phyloP scores from a whole-genome alignment of 2,113 vertebrate species.

The Oceanodroma tethys region DNA sequence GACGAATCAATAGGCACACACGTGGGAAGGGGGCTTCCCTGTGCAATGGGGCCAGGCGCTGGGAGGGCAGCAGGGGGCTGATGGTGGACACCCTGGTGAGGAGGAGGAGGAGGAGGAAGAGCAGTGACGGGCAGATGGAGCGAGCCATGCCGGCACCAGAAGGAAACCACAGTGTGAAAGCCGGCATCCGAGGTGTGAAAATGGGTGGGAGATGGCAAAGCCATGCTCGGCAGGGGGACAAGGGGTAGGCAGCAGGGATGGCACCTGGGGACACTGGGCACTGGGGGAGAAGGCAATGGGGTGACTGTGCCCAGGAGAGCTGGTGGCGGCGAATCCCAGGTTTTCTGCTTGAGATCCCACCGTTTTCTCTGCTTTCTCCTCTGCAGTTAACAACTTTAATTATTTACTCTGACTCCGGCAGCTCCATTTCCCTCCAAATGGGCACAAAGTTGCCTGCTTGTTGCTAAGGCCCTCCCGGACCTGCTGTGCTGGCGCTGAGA shows the following conservation, averaged over 20 bases:
- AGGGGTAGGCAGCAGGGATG: background rate
- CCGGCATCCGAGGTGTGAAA: fast-evolving
- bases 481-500: background rate
- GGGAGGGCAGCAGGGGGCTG: background rate
- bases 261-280: background rate
- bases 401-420: constrained; percentile 42
- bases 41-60: background rate
- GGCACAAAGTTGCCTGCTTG: background rate
- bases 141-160: background rate
- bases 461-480: background rate
- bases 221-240: fast-evolving
- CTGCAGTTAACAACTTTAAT: constrained; percentile 30
- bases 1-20: background rate
- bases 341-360: constrained; percentile 57
- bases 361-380: constrained; percentile 21
- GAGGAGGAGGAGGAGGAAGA: background rate
- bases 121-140: background rate
- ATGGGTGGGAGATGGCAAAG: background rate
- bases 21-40: background rate
- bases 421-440: background rate
- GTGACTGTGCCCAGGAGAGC: background rate
- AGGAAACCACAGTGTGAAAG: background rate
- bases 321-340: background rate
- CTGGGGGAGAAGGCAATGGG: background rate
- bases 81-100: fast-evolving